phyloP scores from a whole-genome alignment of 2,797 vertebrate species.

The Anisognathus igniventris region DNA sequence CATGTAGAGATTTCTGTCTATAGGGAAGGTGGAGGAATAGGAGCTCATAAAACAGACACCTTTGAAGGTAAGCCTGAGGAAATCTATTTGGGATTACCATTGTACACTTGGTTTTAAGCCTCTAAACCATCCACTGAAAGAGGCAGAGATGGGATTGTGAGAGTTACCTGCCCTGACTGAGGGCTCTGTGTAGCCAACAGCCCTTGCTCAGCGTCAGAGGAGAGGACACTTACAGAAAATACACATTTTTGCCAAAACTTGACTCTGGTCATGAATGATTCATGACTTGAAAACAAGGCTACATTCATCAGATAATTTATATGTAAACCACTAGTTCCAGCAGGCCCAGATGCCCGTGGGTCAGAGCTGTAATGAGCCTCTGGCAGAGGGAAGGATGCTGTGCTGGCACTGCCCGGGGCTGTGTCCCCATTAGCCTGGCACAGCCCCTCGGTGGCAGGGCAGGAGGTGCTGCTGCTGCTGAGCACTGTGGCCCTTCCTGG shows the following conservation, averaged over 20 bases:
- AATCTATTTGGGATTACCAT: background rate
- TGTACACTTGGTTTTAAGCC: background rate
- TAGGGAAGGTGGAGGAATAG: background rate
- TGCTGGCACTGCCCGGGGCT: background rate
- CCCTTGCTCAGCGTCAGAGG: background rate
- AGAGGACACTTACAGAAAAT: background rate
- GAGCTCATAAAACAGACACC: background rate
- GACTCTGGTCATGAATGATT: conserved; percentile 36
- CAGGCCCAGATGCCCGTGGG: background rate
- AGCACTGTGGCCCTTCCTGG: background rate
- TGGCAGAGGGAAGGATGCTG: background rate
- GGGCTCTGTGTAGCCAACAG: background rate
- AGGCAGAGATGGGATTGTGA: background rate
- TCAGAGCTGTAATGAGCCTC: background rate
- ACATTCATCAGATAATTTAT: conserved; percentile 55
- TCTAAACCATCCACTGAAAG: background rate
- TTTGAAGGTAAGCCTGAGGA: background rate
- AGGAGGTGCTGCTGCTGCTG: background rate
- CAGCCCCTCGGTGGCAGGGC: rapidly evolving
- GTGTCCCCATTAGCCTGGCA: background rate
- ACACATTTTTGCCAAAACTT: conserved; percentile 1
- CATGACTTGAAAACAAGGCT: conserved; percentile 31
- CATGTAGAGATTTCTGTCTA: background rate
- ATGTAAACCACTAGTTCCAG: conserved; percentile 19
- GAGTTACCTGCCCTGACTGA: background rate